These are phyloP conservation scores for Percopsis transmontana DNA, from an alignment of 2,113 vertebrate genomes.

Conservation along the genomic window DNA sequence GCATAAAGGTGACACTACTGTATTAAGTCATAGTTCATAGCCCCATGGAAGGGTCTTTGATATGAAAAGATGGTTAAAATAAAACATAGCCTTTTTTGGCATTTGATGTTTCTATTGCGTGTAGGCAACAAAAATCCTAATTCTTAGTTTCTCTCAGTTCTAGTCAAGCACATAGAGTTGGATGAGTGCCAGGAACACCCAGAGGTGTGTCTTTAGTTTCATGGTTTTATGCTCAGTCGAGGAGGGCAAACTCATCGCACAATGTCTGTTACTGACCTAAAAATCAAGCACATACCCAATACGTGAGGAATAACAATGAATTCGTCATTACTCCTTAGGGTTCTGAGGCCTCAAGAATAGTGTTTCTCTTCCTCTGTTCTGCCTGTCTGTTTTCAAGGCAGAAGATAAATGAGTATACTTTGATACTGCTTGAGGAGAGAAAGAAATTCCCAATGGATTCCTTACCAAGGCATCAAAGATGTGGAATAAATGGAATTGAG, in stretches of 20 bases:
- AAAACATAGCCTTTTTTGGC: conserved; percentile 27
- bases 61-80: conserved; percentile 28
- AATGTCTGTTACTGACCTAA: conserved; percentile 53
- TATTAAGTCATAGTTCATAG: too few relatives aligned
- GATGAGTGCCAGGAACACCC: conserved; percentile 45
- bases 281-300: conserved; percentile 60
- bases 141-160: conserved; percentile 32
- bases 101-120: conserved; percentile 28
- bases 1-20: background rate
- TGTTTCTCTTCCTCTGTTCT: conserved; percentile 34
- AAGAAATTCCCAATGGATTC: conserved; percentile 37
- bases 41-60: conserved; percentile 8
- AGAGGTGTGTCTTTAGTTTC: conserved; percentile 47
- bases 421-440: conserved; percentile 48
- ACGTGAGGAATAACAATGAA: conserved; percentile 53
- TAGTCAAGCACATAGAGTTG: conserved; percentile 29
- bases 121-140: conserved; percentile 26
- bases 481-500: conserved; percentile 42
- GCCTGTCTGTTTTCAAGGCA: conserved; percentile 61
- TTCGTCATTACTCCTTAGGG: conserved; percentile 50
- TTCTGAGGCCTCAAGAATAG: conserved; percentile 49
- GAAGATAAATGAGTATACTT: conserved; percentile 68
- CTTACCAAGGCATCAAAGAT: conserved; percentile 34
- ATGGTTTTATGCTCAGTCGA: conserved; percentile 27
- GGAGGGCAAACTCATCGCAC: conserved; percentile 29